Evolutionary conservation across 2,888 invertebrate genomes (phyloP).

Genomic region (Cotesia congregata): DNA sequence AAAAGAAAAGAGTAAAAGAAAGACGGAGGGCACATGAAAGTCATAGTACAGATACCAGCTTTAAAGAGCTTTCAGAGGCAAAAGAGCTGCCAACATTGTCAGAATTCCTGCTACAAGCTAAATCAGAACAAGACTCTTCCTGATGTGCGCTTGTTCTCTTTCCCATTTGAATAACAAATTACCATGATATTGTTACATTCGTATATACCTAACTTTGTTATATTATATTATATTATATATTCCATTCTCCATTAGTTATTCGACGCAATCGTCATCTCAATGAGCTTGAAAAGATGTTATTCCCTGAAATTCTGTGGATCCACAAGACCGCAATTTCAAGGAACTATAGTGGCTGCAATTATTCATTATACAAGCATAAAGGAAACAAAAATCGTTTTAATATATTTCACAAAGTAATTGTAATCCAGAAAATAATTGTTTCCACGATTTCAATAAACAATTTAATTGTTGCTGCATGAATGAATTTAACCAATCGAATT

Average conservation of each 20-base stretch:
- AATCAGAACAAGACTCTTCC: conserved; percentile 28
- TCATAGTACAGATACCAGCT: conserved; percentile 17
- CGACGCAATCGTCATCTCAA: conserved; percentile 10
- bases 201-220: not conserved
- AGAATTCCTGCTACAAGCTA: conserved; percentile 29
- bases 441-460: conserved; percentile 12
- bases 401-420: not conserved
- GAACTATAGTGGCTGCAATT: not conserved
- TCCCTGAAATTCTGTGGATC: not conserved
- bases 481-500: not conserved
- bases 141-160: conserved; percentile 17
- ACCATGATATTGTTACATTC: conserved; percentile 18
- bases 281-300: not conserved
- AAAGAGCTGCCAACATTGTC: conserved; percentile 22
- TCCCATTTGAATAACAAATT: conserved; percentile 35
- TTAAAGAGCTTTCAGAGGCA: conserved; percentile 23
- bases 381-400: not conserved
- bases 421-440: conserved; percentile 5
- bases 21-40: not conserved
- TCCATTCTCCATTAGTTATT: not conserved
- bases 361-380: not conserved
- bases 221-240: not conserved
- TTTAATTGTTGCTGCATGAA: conserved; percentile 4
- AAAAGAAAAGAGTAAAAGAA: not conserved
- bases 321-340: not conserved